Evolutionary conservation across 1,140 invertebrate genomes (phyloP).

Genomic region (Micrasema longulum): DNA sequence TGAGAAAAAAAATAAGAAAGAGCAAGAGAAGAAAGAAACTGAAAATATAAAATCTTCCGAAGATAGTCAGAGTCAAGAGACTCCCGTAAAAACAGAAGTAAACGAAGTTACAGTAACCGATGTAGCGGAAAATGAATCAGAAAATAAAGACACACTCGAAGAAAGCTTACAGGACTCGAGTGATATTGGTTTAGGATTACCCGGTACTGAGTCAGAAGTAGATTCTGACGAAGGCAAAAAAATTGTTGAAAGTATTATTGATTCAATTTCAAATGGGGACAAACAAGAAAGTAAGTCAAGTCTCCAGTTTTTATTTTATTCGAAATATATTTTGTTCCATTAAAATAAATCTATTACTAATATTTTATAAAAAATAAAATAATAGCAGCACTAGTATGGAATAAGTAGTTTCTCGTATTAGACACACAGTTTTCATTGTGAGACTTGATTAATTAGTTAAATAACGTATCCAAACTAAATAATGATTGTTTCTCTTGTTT

Average conservation of each 20-base stretch:
- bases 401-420: background rate
- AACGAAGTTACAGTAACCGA: slow-evolving; percentile 48
- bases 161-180: slow-evolving; percentile 45
- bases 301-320: no score
- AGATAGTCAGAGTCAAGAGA: slow-evolving; percentile 44
- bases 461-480: no score
- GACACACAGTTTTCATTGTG: background rate
- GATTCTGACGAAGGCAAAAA: slow-evolving; percentile 91
- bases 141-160: slow-evolving; percentile 59
- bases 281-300: slow-evolving; percentile 78
- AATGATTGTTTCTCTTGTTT: slow-evolving; percentile 17
- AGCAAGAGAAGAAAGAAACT: slow-evolving; percentile 59
- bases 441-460: background rate
- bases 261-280: slow-evolving; percentile 82
- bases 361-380: no score
- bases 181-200: slow-evolving; percentile 61
- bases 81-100: slow-evolving; percentile 53
- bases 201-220: slow-evolving; percentile 68
- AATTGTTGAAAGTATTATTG: slow-evolving; percentile 90
- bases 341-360: no score
- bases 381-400: no score
- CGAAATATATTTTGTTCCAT: no score
- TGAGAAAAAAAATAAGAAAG: slow-evolving; percentile 61
- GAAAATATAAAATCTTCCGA: slow-evolving; percentile 56
- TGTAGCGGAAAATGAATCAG: slow-evolving; percentile 53